These are phyloP conservation scores for Teleiodes luculella DNA, from an alignment of 2,888 invertebrate genomes.

Conservation along the genomic window DNA sequence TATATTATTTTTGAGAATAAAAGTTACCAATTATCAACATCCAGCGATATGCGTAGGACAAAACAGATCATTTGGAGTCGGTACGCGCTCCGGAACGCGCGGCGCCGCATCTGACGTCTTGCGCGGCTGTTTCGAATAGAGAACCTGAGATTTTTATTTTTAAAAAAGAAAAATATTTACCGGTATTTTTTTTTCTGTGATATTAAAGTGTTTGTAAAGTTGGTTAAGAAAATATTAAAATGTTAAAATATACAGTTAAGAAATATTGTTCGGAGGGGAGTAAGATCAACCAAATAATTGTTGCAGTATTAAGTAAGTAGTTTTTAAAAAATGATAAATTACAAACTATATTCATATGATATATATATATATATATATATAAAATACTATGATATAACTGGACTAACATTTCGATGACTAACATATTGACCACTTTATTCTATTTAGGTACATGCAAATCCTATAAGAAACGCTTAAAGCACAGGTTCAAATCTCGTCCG, in stretches of 20 bases:
- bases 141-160: background rate
- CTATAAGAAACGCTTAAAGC: too few relatives aligned
- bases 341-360: too few relatives aligned
- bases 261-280: conserved; percentile 70
- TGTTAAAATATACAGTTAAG: conserved; percentile 69
- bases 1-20: background rate
- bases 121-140: conserved; percentile 2
- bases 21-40: background rate
- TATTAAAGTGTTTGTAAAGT: background rate
- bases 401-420: too few relatives aligned
- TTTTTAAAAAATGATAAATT: too few relatives aligned
- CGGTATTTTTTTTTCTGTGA: background rate
- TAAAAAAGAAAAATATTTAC: background rate
- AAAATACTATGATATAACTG: too few relatives aligned
- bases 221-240: conserved; percentile 34
- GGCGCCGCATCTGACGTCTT: background rate
- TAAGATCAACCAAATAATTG: conserved; percentile 60
- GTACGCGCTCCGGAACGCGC: conserved; percentile 16
- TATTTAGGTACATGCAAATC: too few relatives aligned
- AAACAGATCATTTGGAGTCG: conserved; percentile 28
- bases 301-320: conserved; percentile 64
- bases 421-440: too few relatives aligned
- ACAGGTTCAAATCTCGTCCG: too few relatives aligned
- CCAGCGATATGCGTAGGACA: conserved; percentile 4
- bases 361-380: too few relatives aligned